Evolutionary conservation across 2,888 invertebrate genomes (phyloP).

Genomic region (Coleophora flavipennella): DNA sequence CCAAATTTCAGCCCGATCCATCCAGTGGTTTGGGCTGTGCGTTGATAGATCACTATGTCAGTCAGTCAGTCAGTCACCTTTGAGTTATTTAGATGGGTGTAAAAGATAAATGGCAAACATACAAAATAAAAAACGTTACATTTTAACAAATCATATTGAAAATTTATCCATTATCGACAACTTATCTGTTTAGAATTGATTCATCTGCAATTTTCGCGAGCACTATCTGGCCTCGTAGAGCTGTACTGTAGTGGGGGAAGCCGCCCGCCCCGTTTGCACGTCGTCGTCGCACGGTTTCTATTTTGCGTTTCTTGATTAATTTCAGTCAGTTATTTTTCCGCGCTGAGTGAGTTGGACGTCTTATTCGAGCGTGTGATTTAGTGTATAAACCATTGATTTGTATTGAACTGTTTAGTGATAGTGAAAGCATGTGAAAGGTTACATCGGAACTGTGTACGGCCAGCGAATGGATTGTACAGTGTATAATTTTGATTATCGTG

Average conservation of each 20-base stretch:
- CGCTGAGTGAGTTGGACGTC: slow-evolving; percentile 41
- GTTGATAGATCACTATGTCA: too few relatives aligned
- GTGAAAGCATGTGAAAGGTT: slow-evolving; percentile 39
- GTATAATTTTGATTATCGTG: slow-evolving; percentile 33
- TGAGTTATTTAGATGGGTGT: too few relatives aligned
- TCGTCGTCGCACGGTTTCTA: slow-evolving; percentile 67
- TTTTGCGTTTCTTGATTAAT: slow-evolving; percentile 63
- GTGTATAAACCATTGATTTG: slow-evolving; percentile 34
- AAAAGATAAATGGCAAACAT: too few relatives aligned
- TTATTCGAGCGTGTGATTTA: slow-evolving; percentile 54
- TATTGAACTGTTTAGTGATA: slow-evolving; percentile 34
- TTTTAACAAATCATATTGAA: slow-evolving; percentile 10
- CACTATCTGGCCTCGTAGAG: slow-evolving; percentile 67
- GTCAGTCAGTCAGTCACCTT: too few relatives aligned
- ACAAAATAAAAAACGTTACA: too few relatives aligned
- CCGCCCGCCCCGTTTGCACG: slow-evolving; percentile 43
- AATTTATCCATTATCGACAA: slow-evolving; percentile 22
- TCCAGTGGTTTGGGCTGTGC: too few relatives aligned
- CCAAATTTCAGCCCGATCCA: too few relatives aligned
- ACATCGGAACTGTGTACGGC: too few relatives aligned
- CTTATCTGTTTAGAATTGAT: slow-evolving; percentile 23
- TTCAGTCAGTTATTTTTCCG: slow-evolving; percentile 65
- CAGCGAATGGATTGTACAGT: slow-evolving; percentile 43
- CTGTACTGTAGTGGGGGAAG: slow-evolving; percentile 53
- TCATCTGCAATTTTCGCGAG: slow-evolving; percentile 40